Base-by-base conservation (phyloP, 2,797 vertebrate species). In the Eutrigla gurnardus region DNA sequence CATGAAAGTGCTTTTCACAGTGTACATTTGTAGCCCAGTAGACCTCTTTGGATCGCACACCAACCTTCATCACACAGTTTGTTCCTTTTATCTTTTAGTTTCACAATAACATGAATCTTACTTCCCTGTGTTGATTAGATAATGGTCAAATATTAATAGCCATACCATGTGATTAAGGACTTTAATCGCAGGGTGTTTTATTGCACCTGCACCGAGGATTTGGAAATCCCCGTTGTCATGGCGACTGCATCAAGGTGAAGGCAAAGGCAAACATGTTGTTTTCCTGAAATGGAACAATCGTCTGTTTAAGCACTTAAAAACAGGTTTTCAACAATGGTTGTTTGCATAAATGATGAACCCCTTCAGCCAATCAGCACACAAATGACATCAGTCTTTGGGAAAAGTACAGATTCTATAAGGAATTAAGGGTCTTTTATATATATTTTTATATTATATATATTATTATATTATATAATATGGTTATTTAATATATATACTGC, bases 1-100 rank as follows among this genome's bases (percentile, higher is more conserved):
- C 63, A 45, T 77, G 68, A 83, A 60, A 58, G 17, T 4, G 54
- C 3, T 60, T 71, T 67, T 65, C 50, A 65, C 43, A 15, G 50
- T 18, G 32, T 18, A 50, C 49, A 77, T 58, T 71, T 45, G 11
- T 47, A 7, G 13, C 43, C 8, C 7, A 40, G 52, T 2, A 1
- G 42, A 33, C 47, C 33, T n/a, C 36, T 73, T 57, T 25, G 36
- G 36, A 36, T 45, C 5, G 3, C 3, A 45, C 18, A 52, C 39
- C 4, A 71, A 49, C n/a, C 13, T 39, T 60, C 36, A 46, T 18
- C 52, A 45, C 11, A 14, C 59, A n/a, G 36, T 39, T 39, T 36
- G 7, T 15, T 73, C 10, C 14, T 14, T 35, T 12, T 5, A 9
- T 15, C 39, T 47, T 53, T 15, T n/a, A 73, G 49, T 35, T 18